Base-by-base conservation (phyloP, 2,797 vertebrate genomes). In the Arrhamphus sclerolepis region DNA sequence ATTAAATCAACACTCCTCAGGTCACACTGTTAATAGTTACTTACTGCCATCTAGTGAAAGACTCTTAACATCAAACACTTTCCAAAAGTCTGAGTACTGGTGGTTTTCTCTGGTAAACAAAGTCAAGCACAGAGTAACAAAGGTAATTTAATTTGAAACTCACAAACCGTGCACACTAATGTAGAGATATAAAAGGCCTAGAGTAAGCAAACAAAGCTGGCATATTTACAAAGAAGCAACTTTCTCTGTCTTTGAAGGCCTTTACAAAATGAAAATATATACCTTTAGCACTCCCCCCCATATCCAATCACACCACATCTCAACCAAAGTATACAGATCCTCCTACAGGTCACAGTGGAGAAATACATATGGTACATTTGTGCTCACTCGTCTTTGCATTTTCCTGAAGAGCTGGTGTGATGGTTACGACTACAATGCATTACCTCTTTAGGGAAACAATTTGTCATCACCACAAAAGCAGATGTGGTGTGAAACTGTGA, bases 31-130 rank as follows among this genome's bases (percentile, higher is more conserved):
- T 41, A 28, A 31, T 38, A 55, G 62, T 61, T 29, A 40, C 17
- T 10, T 82, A n/a, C 77, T 78, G 86, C 86, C 87, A 50, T 55
- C 81, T 89, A 84, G 80, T 77, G 87, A 60, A 26, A 17, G 11
- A 2, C 24, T n/a, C n/a, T 14, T 3, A 14, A 3, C 34, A 13
- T 26, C 24, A 26, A 26, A 26, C 2, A 16, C 34, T 13, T 5
- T 5, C 13, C 13, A 14, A 1, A 13, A 38, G 10, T 29, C 10
- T 34, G 4, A 1, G 2, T 34, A 11, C 9, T 10, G 8, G 2
- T 34, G 31, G 10, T 43, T 43, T 8, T 19, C 17, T 11, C 42
- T 44, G 42, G 19, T 44, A 56, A 54, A 75, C 7, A 21, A 43
- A 66, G 17, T 0, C 16, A 70, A 48, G n/a, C 8, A 75, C 34